These are phyloP conservation scores for Suillia variegata DNA, from an alignment of 2,888 invertebrate genomes.

Conservation along the genomic window DNA sequence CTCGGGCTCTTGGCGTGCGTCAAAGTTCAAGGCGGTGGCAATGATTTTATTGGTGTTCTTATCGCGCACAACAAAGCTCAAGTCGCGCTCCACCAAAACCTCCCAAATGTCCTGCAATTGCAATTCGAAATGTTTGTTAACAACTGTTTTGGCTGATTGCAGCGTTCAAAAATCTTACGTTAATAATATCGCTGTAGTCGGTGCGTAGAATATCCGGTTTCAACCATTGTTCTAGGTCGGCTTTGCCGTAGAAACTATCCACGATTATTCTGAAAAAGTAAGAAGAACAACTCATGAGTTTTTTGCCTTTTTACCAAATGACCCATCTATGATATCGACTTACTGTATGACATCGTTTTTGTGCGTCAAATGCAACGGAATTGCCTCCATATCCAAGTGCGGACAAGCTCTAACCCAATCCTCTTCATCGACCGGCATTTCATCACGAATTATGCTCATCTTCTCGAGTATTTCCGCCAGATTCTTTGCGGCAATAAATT, in stretches of 20 bases:
- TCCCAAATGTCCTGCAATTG: slow-evolving; percentile 68
- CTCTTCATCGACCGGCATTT: slow-evolving; percentile 49
- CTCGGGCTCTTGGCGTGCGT: slow-evolving; percentile 80
- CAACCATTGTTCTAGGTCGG: slow-evolving; percentile 81
- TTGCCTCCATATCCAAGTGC: slow-evolving; percentile 52
- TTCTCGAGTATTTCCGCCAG: slow-evolving; percentile 72
- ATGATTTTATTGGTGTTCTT: slow-evolving; percentile 64
- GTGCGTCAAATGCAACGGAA: slow-evolving; percentile 62
- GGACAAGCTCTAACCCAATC: slow-evolving; percentile 49
- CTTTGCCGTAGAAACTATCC: slow-evolving; percentile 83
- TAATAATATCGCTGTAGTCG: slow-evolving; percentile 74
- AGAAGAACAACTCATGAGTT: not conserved
- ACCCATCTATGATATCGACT: no score
- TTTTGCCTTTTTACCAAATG: not conserved
- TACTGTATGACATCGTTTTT: slow-evolving; percentile 74
- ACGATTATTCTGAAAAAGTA: slow-evolving; percentile 75
- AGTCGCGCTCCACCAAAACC: slow-evolving; percentile 70
- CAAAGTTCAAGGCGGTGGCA: slow-evolving; percentile 80
- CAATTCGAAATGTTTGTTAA: not conserved
- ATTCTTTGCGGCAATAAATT: slow-evolving; percentile 76
- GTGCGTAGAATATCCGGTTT: slow-evolving; percentile 70
- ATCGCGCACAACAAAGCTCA: slow-evolving; percentile 74
- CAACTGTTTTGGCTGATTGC: not conserved
- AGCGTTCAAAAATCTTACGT: slow-evolving; percentile 56
- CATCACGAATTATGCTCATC: slow-evolving; percentile 60